phyloP scores from a whole-genome alignment of 53 echinoderm and acorn worm genomes.

The Pentamera pediparva region DNA sequence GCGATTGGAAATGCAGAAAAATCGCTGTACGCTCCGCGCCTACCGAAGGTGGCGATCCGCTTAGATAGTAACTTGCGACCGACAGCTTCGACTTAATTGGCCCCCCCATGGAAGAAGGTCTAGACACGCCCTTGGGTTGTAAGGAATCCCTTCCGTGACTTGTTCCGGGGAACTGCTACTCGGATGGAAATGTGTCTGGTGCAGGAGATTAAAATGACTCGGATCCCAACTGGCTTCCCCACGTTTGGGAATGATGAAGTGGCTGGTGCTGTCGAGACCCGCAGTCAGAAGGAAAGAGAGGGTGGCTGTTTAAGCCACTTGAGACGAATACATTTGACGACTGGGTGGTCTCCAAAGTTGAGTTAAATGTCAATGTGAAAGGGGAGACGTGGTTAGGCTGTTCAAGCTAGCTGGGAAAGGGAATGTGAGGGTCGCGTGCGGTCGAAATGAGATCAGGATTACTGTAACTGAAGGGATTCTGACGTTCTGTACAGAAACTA shows the following conservation, averaged over 20 bases:
- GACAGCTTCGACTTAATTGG: no score
- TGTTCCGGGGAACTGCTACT: no score
- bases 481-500: constrained; percentile 1
- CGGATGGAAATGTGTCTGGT: not conserved
- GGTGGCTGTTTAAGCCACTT: not conserved
- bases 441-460: not conserved
- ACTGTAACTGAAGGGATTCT: not conserved
- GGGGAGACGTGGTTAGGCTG: not conserved
- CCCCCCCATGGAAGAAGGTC: no score
- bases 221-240: not conserved
- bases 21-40: no score
- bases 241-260: not conserved
- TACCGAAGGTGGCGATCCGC: no score
- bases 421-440: not conserved
- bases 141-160: no score
- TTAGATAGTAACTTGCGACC: no score
- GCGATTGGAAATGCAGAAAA: no score
- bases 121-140: no score
- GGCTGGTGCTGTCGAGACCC: constrained; percentile 4
- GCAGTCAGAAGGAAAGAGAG: not conserved
- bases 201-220: not conserved
- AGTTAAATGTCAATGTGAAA: not conserved
- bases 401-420: not conserved
- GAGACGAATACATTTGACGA: not conserved
- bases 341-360: not conserved